Base-by-base conservation (phyloP, 2,113 vertebrate species). In the Sinocyclocheilus anophthalmus region DNA sequence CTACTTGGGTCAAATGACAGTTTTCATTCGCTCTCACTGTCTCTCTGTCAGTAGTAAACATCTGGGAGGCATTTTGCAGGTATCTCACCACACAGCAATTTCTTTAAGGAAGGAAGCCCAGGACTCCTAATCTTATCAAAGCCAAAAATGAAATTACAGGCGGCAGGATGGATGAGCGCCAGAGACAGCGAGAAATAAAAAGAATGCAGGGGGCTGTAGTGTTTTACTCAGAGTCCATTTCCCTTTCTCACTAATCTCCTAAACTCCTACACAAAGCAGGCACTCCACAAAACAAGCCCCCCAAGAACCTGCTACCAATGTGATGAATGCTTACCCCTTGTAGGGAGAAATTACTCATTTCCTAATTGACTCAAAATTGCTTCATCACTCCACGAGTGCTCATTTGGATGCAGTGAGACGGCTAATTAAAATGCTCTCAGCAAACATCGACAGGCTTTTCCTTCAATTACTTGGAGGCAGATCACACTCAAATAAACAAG, bases 341-440 rank as follows among this genome's bases (percentile, higher is more conserved):
- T 89, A 42, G 48, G 88, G 86, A 86, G 81, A 90, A 92, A 91
- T 91, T 84, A 88, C 89, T 91, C 42, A 92, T 93, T 93, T 93
- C 72, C 88, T 90, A 91, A 92, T 91, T 76, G 84, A 92, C 77
- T 83, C 87, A 86, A 90, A 92, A 91, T 92, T 89, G 89, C 92
- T 90, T 88, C 87, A 87, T 93, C 90, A 91, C 90, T 91, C 22
- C 48, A 79, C 37, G 76, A 83, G 86, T 86, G 86, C 90, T 91
- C 82, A 90, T 90, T 89, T 88, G 89, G 85, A 87, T 87, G 85
- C 81, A 75, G 91, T 26, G 39, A 86, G 76, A 88, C 48, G 84
- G 86, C 90, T 92, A 92, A 94, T 94, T 93, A 92, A 92, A 92
- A 92, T 88, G 87, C 92, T 91, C 88, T 91, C 87, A 90, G 84